Percentiles rank a stretch among this genome's conserved stretches.
These are phyloP conservation scores for Limnephilus lunatus DNA, from an alignment of 2,888 invertebrate species.

Conservation along the genomic window DNA sequence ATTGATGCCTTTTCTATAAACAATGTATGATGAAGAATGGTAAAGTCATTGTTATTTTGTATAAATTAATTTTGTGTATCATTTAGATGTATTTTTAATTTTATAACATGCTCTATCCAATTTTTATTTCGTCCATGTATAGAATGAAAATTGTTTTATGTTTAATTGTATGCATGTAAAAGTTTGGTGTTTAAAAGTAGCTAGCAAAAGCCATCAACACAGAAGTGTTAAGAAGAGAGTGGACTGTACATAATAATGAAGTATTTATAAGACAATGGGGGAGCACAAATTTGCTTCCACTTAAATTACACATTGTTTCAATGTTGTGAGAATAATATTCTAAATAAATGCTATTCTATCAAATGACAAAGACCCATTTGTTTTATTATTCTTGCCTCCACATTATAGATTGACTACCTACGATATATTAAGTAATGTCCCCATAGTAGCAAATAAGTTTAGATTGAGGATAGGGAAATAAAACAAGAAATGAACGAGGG, in stretches of 20 bases:
- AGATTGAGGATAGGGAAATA: not conserved
- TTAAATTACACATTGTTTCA: not conserved
- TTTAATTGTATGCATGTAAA: not conserved
- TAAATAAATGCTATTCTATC: constrained; percentile 21
- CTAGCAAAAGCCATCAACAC: constrained; percentile 20
- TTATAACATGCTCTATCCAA: not conserved
- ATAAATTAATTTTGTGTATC: not conserved
- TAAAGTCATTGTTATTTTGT: not conserved
- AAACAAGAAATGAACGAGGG: not conserved
- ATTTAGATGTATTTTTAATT: not conserved
- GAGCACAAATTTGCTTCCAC: not conserved
- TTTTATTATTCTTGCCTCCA: constrained; percentile 9
- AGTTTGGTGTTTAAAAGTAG: not conserved
- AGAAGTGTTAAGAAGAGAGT: constrained; percentile 10
- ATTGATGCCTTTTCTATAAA: not conserved
- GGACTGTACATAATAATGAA: constrained; percentile 24
- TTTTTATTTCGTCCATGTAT: not conserved
- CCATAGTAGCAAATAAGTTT: not conserved
- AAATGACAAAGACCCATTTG: constrained; percentile 17
- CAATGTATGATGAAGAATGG: not conserved
- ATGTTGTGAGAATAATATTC: constrained; percentile 10
- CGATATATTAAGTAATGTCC: not conserved
- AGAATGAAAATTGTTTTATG: not conserved
- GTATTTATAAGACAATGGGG: constrained; percentile 23
- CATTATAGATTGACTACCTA: not conserved